phyloP scores from a whole-genome alignment of 2,888 invertebrate species.

The Melangyna quadrimaculata region DNA sequence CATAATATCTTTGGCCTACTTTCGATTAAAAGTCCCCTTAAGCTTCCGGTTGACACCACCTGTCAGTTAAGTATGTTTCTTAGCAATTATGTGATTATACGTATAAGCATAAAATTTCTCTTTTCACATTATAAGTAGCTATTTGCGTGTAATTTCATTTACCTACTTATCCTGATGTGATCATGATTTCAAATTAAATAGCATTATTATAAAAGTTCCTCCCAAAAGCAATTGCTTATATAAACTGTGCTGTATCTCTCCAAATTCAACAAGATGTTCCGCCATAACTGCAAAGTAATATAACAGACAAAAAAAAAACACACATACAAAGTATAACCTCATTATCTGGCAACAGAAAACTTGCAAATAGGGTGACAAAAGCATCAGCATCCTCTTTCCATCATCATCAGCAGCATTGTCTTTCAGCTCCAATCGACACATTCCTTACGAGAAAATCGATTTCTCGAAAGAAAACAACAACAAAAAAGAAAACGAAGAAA shows the following conservation, averaged over 20 bases:
- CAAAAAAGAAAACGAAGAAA: background rate
- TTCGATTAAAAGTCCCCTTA: background rate
- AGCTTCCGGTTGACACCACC: background rate
- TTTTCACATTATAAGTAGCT: background rate
- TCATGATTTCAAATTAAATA: slow-evolving; percentile 48
- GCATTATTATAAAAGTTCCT: slow-evolving; percentile 49
- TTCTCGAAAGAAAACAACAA: slow-evolving; percentile 17
- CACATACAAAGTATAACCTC: slow-evolving; percentile 21
- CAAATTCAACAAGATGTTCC: slow-evolving; percentile 51
- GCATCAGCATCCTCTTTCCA: slow-evolving; percentile 12
- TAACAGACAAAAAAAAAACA: slow-evolving; percentile 6
- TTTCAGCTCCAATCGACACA: slow-evolving; percentile 5
- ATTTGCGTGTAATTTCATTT: background rate
- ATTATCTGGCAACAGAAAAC: slow-evolving; percentile 36
- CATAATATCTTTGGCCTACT: background rate
- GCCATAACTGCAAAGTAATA: background rate
- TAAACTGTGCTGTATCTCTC: slow-evolving; percentile 5
- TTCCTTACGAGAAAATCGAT: slow-evolving; percentile 49
- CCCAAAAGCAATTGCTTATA: background rate
- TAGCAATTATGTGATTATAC: slow-evolving; percentile 12
- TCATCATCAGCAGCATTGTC: background rate
- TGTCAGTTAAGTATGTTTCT: background rate
- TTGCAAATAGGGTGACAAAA: slow-evolving; percentile 68
- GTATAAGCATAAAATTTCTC: background rate
- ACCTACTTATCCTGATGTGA: background rate